phyloP scores from a whole-genome alignment of 2,888 invertebrate genomes.

The Cetonia aurata region DNA sequence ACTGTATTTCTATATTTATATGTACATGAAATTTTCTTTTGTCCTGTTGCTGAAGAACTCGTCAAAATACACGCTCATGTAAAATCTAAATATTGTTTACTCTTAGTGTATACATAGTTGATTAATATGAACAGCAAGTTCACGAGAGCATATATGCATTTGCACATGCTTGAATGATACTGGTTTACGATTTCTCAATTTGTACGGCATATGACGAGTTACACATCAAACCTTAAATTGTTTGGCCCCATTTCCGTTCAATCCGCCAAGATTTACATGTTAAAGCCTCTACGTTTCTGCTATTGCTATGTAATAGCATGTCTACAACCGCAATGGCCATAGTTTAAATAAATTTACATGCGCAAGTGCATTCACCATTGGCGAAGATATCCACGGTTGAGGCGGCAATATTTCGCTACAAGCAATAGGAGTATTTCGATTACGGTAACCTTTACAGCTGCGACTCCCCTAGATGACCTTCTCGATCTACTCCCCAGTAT shows the following conservation, averaged over 20 bases:
- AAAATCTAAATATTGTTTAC: too few species aligned
- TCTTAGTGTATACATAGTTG: too few species aligned
- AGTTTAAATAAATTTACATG: constrained; percentile 14
- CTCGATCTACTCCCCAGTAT: constrained; percentile 21
- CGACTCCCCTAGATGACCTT: constrained; percentile 16
- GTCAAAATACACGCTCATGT: too few species aligned
- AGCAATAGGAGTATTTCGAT: background rate
- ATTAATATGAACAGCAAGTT: too few species aligned
- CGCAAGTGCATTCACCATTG: constrained; percentile 2
- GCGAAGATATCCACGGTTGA: background rate
- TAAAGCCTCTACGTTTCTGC: constrained; percentile 16
- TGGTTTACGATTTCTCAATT: too few species aligned
- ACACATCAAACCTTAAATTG: constrained; percentile 21
- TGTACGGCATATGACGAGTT: constrained; percentile 10
- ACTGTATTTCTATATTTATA: too few species aligned
- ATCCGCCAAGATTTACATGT: constrained; percentile 38
- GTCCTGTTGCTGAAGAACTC: too few species aligned
- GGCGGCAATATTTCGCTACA: background rate
- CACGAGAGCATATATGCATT: too few species aligned
- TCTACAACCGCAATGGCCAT: constrained; percentile 8
- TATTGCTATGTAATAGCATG: background rate
- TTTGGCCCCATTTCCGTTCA: constrained; percentile 30
- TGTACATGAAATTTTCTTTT: too few species aligned
- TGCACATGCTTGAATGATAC: too few species aligned
- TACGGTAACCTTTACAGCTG: constrained; percentile 14